These are phyloP conservation scores for Drosophila testacea DNA, from an alignment of 2,888 invertebrate species.

Conservation along the genomic window DNA sequence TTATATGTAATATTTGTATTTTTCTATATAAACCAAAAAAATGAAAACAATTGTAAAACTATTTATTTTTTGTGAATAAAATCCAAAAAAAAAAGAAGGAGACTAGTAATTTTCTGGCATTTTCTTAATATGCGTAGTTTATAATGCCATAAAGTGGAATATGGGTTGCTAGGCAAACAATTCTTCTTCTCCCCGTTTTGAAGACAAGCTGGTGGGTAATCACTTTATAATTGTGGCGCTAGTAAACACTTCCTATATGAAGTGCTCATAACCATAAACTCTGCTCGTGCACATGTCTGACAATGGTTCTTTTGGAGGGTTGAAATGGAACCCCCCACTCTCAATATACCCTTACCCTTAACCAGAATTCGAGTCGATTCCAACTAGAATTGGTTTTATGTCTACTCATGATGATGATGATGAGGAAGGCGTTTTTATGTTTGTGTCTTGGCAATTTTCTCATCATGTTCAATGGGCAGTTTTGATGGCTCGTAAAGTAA, in stretches of 20 bases:
- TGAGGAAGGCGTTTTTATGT: conserved; percentile 55
- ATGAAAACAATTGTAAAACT: conserved; percentile 24
- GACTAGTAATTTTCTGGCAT: conserved; percentile 2
- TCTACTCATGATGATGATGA: conserved; percentile 53
- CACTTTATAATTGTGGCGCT: conserved; percentile 72
- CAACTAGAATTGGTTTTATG: conserved; percentile 55
- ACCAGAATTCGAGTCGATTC: conserved; percentile 1
- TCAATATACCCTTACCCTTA: neutral
- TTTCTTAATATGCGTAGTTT: conserved; percentile 20
- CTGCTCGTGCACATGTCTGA: conserved; percentile 40
- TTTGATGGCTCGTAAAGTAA: conserved; percentile 63
- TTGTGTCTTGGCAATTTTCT: conserved; percentile 68
- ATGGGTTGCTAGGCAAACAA: conserved; percentile 52
- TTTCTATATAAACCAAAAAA: conserved; percentile 38
- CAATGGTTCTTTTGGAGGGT: conserved; percentile 45
- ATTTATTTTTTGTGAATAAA: conserved; percentile 39
- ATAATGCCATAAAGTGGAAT: conserved; percentile 30
- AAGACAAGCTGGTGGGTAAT: conserved; percentile 54
- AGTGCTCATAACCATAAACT: conserved; percentile 46
- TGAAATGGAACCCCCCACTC: conserved; percentile 25
- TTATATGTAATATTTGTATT: conserved; percentile 71
- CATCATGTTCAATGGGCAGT: conserved; percentile 57
- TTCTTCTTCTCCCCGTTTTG: neutral
- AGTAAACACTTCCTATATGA: conserved; percentile 56
- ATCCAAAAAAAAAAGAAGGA: conserved; percentile 18